Base-by-base conservation (phyloP, 2,888 invertebrate species). In the Lycocerus yunnanus region DNA sequence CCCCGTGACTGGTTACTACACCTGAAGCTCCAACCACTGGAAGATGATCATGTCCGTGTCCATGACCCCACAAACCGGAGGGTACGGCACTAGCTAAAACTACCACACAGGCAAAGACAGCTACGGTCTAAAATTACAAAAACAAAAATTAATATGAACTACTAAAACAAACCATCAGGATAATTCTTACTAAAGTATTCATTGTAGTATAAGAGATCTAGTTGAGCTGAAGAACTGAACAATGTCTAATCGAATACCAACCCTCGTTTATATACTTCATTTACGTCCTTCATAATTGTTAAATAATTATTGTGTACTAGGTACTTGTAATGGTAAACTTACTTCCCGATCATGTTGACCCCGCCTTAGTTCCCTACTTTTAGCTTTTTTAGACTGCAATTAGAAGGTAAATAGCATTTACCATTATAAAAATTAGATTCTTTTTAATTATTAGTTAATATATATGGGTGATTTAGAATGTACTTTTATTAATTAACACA, bases 171-270 rank as follows among this genome's bases (percentile, higher is more conserved):
- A 58, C 5, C 58, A 71, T 20, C 15, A 61, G 5, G 1, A 59
- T 24, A 14, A 58, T 69, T 59, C 81, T 81, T 81, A 82, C 82
- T 74, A 82, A 78, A 61, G 79, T 71, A 73, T 81, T 80, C 82
- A 82, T 82, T 71, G 66, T 75, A 15, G 60, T 15, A 59, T 70
- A 15, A 59, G 73, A 73, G 77, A 74, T 78, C 76, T 77, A 77
- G 72, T 69, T 67, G 66, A 73, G 76, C 67, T 71, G 66, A 74
- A 68, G 72, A 77, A 78, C 73, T 76, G 69, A 68, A 78, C 77
- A 78, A 77, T 79, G 75, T 67, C 69, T 72, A 71, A 68, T 71
- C 71, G 20, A 6, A 72, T 15, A 71, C 65, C 69, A 69, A 77
- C 73, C 77, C 72, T 65, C 43, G 74, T 78, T 77, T 81, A 80